Evolutionary conservation across 2,797 vertebrate genomes (phyloP).

Genomic region (Xenops minutus): DNA sequence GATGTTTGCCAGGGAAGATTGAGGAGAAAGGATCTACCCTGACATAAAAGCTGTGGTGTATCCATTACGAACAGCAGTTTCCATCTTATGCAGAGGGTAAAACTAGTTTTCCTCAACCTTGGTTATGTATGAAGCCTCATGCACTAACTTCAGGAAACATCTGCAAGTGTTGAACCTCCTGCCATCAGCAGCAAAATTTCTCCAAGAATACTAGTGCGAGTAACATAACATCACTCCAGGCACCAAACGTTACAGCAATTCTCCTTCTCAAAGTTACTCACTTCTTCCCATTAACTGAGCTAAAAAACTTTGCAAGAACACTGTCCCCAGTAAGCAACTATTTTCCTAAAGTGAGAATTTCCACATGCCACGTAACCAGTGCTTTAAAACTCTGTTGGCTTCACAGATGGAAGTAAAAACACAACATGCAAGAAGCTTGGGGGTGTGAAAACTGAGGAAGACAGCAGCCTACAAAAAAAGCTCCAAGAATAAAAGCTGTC

Average conservation of each 20-base stretch:
- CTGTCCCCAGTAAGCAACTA: neutral
- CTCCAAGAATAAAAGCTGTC: neutral
- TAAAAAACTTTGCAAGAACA: neutral
- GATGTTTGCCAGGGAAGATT: neutral
- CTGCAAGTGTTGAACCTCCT: neutral
- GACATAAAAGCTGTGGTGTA: neutral
- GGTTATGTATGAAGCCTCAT: neutral
- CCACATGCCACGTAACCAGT: rapidly evolving
- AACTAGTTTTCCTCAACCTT: neutral
- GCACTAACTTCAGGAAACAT: neutral
- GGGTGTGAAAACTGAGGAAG: neutral
- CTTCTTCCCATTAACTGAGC: neutral
- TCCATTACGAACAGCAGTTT: neutral
- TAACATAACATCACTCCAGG: neutral
- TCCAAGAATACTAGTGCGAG: neutral
- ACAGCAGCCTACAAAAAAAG: neutral
- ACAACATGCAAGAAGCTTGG: neutral
- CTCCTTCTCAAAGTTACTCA: neutral
- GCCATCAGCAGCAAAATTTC: neutral
- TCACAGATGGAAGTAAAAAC: neutral
- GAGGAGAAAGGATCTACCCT: neutral
- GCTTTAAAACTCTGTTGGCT: neutral
- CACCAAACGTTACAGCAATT: neutral
- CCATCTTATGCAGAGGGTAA: neutral
- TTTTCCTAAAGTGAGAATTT: neutral